Evolutionary conservation across 1,140 invertebrate genomes (phyloP).

Genomic region (Elymnias hypermnestra): DNA sequence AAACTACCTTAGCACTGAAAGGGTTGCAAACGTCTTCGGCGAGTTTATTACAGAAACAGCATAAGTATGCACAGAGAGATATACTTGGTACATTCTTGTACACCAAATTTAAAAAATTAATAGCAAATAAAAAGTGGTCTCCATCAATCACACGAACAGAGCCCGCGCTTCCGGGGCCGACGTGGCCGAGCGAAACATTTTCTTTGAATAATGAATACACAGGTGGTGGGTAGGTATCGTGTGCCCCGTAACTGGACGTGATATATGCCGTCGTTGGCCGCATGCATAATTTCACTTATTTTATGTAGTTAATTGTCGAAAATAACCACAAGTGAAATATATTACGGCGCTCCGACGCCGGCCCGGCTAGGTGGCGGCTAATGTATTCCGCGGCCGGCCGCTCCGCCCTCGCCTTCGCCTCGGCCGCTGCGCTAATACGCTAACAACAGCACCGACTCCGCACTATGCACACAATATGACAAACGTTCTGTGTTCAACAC

Average conservation of each 20-base stretch:
- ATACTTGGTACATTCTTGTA: no score
- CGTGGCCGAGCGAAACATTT: slow-evolving; percentile 69
- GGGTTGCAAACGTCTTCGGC: no score
- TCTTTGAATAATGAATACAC: slow-evolving; percentile 76
- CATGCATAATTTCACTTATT: slow-evolving; percentile 76
- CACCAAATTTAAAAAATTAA: no score
- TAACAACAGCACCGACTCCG: slow-evolving; percentile 13
- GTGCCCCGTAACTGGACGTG: slow-evolving; percentile 70
- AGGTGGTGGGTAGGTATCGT: slow-evolving; percentile 68
- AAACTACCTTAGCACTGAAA: no score
- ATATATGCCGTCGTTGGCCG: slow-evolving; percentile 73
- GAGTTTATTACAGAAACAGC: no score
- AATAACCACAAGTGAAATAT: slow-evolving; percentile 74
- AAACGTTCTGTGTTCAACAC: slow-evolving; percentile 16
- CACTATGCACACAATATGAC: slow-evolving; percentile 21
- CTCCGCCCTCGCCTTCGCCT: slow-evolving; percentile 48
- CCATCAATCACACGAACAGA: slow-evolving; percentile 72
- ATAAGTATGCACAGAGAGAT: no score
- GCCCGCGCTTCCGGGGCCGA: slow-evolving; percentile 60
- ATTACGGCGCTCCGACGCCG: slow-evolving; percentile 57
- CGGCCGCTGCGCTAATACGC: slow-evolving; percentile 17
- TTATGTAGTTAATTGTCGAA: slow-evolving; percentile 76
- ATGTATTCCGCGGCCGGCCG: slow-evolving; percentile 62
- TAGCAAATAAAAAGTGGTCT: slow-evolving; percentile 59
- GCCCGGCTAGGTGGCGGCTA: slow-evolving; percentile 51